Conservation (phyloP, 2,113 vertebrate genomes). For the Pterocles burchelli region DNA sequence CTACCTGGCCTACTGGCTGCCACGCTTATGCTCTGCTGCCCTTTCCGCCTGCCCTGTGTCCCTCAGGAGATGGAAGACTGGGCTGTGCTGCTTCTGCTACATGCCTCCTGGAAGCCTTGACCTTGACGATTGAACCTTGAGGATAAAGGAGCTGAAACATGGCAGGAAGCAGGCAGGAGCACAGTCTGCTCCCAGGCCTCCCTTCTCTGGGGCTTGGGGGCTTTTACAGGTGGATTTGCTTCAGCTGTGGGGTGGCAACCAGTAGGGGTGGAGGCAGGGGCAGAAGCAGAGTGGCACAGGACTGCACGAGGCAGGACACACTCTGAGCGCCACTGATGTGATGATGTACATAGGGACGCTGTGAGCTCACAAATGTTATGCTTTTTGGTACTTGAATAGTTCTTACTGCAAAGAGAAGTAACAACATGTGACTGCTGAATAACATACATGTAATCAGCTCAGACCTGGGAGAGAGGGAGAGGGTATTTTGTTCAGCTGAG, state of each 20-base stretch:
- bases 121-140: fast-evolving
- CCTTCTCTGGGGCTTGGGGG: not conserved
- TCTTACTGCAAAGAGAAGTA: not conserved
- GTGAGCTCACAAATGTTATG: fast-evolving
- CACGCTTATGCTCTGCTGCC: not conserved
- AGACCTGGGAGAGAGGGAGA: not conserved
- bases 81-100: not conserved
- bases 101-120: fast-evolving
- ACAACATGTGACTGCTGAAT: not conserved
- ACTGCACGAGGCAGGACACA: fast-evolving
- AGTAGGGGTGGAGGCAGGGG: not conserved
- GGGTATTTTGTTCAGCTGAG: not conserved
- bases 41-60: not conserved
- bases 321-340: not conserved
- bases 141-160: fast-evolving
- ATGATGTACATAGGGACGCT: fast-evolving
- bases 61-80: not conserved
- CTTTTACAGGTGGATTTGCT: not conserved
- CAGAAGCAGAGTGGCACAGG: not conserved
- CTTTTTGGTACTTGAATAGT: not conserved
- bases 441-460: not conserved
- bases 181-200: not conserved
- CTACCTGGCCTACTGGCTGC: fast-evolving
- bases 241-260: not conserved
- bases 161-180: not conserved